Conservation (phyloP, 1,140 invertebrate species). For the Andrena cerasifolii region DNA sequence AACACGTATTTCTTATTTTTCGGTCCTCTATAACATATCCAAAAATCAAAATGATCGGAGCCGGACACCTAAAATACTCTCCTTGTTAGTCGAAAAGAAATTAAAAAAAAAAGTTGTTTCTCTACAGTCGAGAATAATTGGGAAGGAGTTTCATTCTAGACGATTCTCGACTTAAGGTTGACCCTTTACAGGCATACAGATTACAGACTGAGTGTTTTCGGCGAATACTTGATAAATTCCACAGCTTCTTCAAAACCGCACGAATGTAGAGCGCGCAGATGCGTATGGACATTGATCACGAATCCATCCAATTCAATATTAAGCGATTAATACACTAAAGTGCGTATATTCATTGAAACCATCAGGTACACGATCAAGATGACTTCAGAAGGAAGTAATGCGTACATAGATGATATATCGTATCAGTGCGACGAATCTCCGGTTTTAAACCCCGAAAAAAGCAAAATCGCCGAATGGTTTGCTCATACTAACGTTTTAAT, state of each 20-base stretch:
- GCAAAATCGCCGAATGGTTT: conserved; percentile 74
- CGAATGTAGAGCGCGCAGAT: no score
- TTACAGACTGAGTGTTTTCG: no score
- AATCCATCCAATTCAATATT: neutral
- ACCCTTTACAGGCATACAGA: no score
- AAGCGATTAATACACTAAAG: neutral
- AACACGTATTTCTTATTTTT: no score
- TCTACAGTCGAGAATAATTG: no score
- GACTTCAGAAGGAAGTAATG: conserved; percentile 7
- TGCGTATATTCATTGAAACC: neutral
- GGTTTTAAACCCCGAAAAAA: conserved; percentile 14
- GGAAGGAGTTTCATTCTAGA: neutral
- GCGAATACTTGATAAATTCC: no score
- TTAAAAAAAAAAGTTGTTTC: no score
- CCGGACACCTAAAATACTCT: no score
- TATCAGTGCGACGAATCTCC: conserved; percentile 58
- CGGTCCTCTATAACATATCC: no score
- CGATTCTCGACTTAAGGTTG: neutral
- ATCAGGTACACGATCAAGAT: conserved; percentile 10
- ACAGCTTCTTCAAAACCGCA: no score
- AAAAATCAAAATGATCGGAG: no score
- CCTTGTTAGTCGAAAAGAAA: no score
- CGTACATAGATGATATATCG: conserved; percentile 56
- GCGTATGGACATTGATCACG: neutral
- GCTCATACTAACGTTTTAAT: conserved; percentile 75